Percentiles rank a stretch among this genome's conserved stretches.
Conservation (phyloP, 2,888 invertebrate genomes). For the Bhutanitis thaidina region DNA sequence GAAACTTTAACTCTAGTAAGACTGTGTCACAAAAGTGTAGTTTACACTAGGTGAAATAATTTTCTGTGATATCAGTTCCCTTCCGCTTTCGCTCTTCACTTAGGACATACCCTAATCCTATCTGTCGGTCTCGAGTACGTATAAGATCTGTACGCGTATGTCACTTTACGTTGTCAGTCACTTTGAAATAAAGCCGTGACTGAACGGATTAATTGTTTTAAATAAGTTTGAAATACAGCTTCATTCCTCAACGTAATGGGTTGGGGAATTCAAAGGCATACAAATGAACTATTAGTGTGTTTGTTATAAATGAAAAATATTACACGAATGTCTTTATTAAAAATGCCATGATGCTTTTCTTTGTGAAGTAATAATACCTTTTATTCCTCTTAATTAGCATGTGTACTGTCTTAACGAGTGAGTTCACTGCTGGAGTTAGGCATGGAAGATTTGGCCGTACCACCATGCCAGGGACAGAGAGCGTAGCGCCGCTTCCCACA, state of each 20-base stretch:
- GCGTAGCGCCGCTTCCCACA: no score
- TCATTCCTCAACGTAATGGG: conserved; percentile 1
- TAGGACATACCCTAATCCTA: neutral
- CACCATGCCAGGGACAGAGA: no score
- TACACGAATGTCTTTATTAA: neutral
- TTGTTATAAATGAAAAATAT: neutral
- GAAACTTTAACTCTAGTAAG: no score
- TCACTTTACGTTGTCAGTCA: conserved; percentile 14
- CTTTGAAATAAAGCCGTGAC: conserved; percentile 11
- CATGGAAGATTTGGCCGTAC: no score
- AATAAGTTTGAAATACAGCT: neutral
- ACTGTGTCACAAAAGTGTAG: no score
- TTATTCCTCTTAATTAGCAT: no score
- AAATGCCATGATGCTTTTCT: no score
- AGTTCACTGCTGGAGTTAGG: no score
- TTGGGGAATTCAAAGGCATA: neutral
- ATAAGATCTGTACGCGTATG: conserved; percentile 11
- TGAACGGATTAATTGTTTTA: conserved; percentile 17
- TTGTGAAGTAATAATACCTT: no score
- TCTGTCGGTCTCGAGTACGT: neutral
- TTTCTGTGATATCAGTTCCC: no score
- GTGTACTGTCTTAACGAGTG: no score
- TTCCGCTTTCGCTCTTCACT: neutral
- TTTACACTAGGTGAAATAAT: no score
- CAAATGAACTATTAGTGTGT: neutral